These are phyloP conservation scores for Aphidius colemani DNA, from an alignment of 2,888 invertebrate genomes.

Conservation along the genomic window DNA sequence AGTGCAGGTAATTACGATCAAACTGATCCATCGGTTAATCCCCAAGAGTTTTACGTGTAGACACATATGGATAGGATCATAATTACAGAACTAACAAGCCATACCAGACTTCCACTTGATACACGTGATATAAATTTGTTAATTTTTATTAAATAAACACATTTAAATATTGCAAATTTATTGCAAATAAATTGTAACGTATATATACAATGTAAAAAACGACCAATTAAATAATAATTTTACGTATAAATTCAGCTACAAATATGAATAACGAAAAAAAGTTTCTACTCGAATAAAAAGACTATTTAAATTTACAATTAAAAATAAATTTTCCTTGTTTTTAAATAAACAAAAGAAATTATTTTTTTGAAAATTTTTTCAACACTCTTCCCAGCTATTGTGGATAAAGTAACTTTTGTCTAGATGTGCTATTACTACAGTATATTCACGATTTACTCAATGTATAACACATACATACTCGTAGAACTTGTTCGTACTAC, in stretches of 20 bases:
- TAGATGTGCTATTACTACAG: slow-evolving; percentile 10
- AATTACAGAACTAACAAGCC: slow-evolving; percentile 13
- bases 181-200: too few species aligned
- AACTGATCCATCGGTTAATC: slow-evolving; percentile 17
- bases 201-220: too few species aligned
- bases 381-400: slow-evolving; percentile 37
- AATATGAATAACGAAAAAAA: too few species aligned
- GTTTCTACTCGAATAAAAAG: too few species aligned
- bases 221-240: too few species aligned
- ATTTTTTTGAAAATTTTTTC: too few species aligned
- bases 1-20: slow-evolving; percentile 18
- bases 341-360: too few species aligned
- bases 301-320: too few species aligned
- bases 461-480: slow-evolving; percentile 19
- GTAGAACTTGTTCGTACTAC: too few species aligned
- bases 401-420: slow-evolving; percentile 46
- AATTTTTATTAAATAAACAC: background rate
- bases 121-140: slow-evolving; percentile 1
- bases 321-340: too few species aligned
- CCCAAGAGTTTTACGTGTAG: slow-evolving; percentile 12
- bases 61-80: slow-evolving; percentile 14
- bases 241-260: too few species aligned
- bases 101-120: slow-evolving; percentile 7
- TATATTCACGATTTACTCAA: slow-evolving; percentile 25
- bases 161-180: too few species aligned